These are phyloP conservation scores for Phrynosoma platyrhinos DNA, from an alignment of 2,113 vertebrate genomes.

Conservation along the genomic window DNA sequence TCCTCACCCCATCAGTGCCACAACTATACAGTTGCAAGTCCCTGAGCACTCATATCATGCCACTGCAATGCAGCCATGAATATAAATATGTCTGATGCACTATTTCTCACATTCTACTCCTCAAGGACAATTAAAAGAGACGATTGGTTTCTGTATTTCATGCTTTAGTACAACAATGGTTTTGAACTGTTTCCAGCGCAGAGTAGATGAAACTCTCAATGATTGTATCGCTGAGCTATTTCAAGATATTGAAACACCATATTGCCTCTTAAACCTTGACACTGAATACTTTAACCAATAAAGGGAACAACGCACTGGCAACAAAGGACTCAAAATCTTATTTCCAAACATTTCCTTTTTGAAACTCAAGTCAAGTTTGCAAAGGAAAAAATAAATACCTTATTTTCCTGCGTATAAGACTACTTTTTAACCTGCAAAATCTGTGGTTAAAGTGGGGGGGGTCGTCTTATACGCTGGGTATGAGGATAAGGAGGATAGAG, in stretches of 20 bases:
- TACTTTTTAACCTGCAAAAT: no score
- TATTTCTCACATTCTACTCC: background rate
- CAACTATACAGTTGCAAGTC: no score
- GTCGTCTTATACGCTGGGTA: no score
- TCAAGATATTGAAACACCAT: background rate
- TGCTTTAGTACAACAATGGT: background rate
- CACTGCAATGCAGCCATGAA: background rate
- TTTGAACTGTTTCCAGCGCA: background rate
- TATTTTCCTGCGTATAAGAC: no score
- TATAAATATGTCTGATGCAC: background rate
- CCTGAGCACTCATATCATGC: no score
- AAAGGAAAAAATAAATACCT: slow-evolving; percentile 43
- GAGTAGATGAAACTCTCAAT: background rate
- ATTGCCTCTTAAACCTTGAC: background rate
- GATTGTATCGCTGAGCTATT: background rate
- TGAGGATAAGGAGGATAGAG: no score
- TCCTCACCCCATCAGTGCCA: background rate
- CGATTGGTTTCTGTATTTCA: background rate
- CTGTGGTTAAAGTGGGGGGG: no score
- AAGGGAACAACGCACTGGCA: background rate
- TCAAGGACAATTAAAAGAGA: background rate
- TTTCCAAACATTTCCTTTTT: background rate
- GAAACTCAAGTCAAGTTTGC: background rate
- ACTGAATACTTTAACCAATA: background rate
- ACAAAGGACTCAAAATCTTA: slow-evolving; percentile 7